A percentile compares a stretch with the other conserved stretches of the same genome.
These are phyloP conservation scores for Oreochromis spilurus DNA, from an alignment of 2,113 vertebrate species.

Conservation along the genomic window DNA sequence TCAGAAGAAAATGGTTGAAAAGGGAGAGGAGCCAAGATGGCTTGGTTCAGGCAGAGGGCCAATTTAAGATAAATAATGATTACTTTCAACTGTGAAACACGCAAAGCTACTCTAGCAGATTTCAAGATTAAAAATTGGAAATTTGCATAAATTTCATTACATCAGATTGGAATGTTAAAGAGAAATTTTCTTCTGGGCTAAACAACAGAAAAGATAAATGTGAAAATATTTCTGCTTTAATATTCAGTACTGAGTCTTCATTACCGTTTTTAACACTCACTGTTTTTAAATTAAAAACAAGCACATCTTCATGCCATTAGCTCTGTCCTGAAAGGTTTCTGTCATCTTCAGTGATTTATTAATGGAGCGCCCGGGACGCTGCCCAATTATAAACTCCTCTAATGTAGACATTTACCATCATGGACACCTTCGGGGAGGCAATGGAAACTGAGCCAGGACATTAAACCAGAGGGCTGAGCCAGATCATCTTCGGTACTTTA, in stretches of 20 bases:
- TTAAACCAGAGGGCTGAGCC: neutral
- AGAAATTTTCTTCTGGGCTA: neutral
- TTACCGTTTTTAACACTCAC: neutral
- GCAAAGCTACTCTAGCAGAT: neutral
- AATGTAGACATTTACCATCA: neutral
- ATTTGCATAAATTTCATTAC: neutral
- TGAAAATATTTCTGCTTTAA: neutral
- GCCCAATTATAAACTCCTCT: neutral
- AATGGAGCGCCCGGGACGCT: conserved; percentile 30
- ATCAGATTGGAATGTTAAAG: neutral
- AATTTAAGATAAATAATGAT: neutral
- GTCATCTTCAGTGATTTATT: neutral
- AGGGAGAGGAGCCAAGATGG: neutral
- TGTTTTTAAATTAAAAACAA: neutral
- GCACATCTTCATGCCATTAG: neutral
- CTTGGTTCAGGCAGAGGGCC: neutral
- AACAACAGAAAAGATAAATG: neutral
- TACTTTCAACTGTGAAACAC: neutral
- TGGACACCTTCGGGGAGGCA: neutral
- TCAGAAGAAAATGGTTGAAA: accelerated
- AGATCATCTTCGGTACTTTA: neutral
- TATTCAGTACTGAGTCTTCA: neutral
- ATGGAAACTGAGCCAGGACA: neutral
- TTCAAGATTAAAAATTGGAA: neutral
- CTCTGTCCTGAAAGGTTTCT: conserved; percentile 7